phyloP scores from a whole-genome alignment of 2,888 invertebrate species.

The Cryptosula pallasiana region DNA sequence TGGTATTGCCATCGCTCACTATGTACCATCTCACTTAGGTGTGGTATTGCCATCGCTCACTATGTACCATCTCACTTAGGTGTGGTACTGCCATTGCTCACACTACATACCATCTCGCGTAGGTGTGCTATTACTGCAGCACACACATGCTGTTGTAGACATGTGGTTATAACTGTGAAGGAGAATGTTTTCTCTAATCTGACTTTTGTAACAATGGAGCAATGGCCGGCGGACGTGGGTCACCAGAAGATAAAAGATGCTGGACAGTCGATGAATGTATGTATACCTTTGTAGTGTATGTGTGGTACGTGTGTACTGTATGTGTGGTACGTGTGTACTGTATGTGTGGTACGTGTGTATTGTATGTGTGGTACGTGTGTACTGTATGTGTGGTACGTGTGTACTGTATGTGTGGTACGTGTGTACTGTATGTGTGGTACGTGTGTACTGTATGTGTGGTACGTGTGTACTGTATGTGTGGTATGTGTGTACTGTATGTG shows the following conservation, averaged over 20 bases:
- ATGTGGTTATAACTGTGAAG: background rate
- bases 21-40: too few species aligned
- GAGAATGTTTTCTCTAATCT: background rate
- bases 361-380: background rate
- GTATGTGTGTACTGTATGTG: background rate
- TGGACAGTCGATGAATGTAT: background rate
- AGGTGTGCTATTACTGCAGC: too few species aligned
- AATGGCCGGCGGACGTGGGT: background rate
- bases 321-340: background rate
- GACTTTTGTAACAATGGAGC: background rate
- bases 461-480: background rate
- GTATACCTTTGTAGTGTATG: background rate
- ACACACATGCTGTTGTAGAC: too few species aligned
- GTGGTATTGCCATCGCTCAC: too few species aligned
- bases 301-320: background rate
- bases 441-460: background rate
- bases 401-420: too few species aligned
- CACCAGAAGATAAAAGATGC: slow-evolving; percentile 16
- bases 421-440: background rate
- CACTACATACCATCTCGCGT: too few species aligned
- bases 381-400: background rate
- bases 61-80: too few species aligned
- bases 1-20: too few species aligned
- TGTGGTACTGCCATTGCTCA: too few species aligned
- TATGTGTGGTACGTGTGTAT: too few species aligned